Conservation (phyloP, 1,140 invertebrate species). For the Tetragnatha versicolor region DNA sequence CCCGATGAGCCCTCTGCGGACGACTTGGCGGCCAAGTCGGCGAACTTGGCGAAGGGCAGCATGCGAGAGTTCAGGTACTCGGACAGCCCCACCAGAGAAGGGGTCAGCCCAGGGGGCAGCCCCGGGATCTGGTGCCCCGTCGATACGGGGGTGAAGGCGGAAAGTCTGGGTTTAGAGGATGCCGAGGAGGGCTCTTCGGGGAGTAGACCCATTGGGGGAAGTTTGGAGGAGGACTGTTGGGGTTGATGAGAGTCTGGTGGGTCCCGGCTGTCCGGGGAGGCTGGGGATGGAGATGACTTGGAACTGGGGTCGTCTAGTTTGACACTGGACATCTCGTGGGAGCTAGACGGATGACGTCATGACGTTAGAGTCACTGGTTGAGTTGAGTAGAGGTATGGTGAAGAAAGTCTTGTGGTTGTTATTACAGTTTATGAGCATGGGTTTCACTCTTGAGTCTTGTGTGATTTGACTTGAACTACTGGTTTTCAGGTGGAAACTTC, state of each 20-base stretch:
- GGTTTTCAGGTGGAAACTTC: no score
- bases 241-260: background rate
- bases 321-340: constrained; percentile 54
- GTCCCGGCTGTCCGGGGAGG: constrained; percentile 38
- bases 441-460: no score
- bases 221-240: constrained; percentile 13
- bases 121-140: constrained; percentile 22
- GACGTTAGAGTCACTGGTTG: no score
- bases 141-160: constrained; percentile 46
- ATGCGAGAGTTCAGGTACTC: constrained; percentile 52
- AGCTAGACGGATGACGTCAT: no score
- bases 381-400: no score
- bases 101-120: constrained; percentile 22
- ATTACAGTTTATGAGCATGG: no score
- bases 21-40: constrained; percentile 40
- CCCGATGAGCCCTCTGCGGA: constrained; percentile 1
- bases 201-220: constrained; percentile 23
- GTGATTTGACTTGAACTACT: no score
- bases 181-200: background rate
- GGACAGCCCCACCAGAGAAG: constrained; percentile 42
- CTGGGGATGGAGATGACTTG: constrained; percentile 28
- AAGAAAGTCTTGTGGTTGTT: no score
- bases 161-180: constrained; percentile 13
- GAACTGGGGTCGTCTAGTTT: constrained; percentile 29
- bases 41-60: constrained; percentile 50